Evolutionary conservation across 1,140 invertebrate species (phyloP), one percentile per base, ranked within the genome.

Genomic region (Bombus affinis): DNA sequence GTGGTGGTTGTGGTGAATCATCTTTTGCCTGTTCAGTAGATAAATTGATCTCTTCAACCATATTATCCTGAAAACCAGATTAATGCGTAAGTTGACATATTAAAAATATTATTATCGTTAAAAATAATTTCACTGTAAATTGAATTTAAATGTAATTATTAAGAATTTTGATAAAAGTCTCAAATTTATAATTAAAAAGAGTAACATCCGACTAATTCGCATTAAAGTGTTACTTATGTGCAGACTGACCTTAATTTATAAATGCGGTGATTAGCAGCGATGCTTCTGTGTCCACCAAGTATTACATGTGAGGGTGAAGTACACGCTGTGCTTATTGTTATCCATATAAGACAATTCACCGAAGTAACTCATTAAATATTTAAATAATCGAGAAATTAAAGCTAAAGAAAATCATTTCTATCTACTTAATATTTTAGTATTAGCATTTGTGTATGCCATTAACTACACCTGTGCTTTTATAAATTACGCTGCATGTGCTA

Each of bases 1-100:
- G 91, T 32, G 92, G 93, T 35, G 93, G 93, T 39, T 93, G 89
- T 32, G 93, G 92, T 39, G 70, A 72, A 44, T 91, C 74, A 53
- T 74, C 71, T 68, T 84, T 88, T 22, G 66, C 18, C 9, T 47
- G 32, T 37, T 84, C 37, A 10, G 18, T 35, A 13, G 62, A 68
- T 37, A 47, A n/a, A 35, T 80, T 72, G 15, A 74, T n/a, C 37
- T 75, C 47, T 39, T 66, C 78, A 3, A 13, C 44, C 18, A 35
- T 65, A 47, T 70, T 15, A 57, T 80, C 25, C 89, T 90, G 75
- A 9, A 90, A 88, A 68, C 44, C n/a, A 47, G 8, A 47, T 68
- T n/a, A 12, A 76, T 32, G 39, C 10, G 25, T 42, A 32, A 28
- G 9, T 72, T n/a, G 18, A 22, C 28, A 35, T 10, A 12, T 42